Conservation (phyloP, 2,888 invertebrate species). For the Pelosia muscerda region DNA sequence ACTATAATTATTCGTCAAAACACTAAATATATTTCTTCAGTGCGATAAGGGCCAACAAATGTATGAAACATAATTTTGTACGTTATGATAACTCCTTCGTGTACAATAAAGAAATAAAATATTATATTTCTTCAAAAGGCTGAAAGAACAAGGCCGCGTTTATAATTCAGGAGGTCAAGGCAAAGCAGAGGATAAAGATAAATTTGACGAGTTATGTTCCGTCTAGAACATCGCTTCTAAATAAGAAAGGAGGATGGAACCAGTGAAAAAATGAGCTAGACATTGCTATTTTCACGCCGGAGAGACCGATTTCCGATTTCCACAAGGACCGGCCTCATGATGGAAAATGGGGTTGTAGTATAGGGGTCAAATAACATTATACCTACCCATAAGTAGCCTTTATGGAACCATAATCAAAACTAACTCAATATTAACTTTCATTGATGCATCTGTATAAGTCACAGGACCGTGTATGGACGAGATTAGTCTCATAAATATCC, state of each 20-base stretch:
- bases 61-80: constrained; percentile 4
- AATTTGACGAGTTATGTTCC: neutral
- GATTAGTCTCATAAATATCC: neutral
- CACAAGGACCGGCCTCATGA: neutral
- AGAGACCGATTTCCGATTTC: neutral
- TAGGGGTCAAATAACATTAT: neutral
- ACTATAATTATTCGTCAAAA: no score
- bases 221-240: neutral
- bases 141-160: neutral
- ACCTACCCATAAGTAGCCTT: neutral
- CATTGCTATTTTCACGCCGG: neutral
- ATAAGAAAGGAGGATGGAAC: neutral
- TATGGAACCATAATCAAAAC: neutral
- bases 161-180: neutral
- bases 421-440: neutral
- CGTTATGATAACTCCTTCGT: neutral
- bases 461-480: neutral
- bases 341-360: neutral
- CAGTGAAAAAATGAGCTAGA: neutral
- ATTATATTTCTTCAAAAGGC: constrained; percentile 2
- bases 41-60: neutral
- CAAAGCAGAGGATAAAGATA: neutral
- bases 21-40: neutral
- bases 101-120: constrained; percentile 4
- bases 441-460: neutral